Evolutionary conservation across 2,888 invertebrate species (phyloP).

Genomic region (Cheilosia urbana): DNA sequence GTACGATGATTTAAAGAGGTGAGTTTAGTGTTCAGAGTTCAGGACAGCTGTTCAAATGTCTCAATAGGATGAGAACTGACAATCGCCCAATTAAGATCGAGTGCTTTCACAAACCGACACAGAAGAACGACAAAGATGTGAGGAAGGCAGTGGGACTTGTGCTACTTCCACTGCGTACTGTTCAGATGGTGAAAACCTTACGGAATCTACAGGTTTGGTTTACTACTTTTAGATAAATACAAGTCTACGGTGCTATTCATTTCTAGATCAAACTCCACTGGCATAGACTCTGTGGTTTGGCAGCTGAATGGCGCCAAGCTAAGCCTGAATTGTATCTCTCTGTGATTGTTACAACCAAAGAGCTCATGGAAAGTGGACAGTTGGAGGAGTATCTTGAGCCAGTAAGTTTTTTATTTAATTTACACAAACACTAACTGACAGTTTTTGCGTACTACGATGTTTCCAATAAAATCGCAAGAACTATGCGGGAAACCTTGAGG

Average conservation of each 20-base stretch:
- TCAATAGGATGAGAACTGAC: constrained; percentile 87
- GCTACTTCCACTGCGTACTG: constrained; percentile 88
- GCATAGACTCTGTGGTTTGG: constrained; percentile 87
- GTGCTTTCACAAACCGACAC: constrained; percentile 85
- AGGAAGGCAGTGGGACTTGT: constrained; percentile 88
- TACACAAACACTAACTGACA: no score
- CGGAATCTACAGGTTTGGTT: constrained; percentile 82
- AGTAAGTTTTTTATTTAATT: constrained; percentile 68
- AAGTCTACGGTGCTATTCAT: constrained; percentile 64
- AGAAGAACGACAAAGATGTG: constrained; percentile 83
- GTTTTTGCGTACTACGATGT: no score
- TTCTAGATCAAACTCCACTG: constrained; percentile 85
- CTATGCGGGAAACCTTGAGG: no score
- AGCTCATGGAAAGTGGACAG: constrained; percentile 78
- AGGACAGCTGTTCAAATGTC: neutral
- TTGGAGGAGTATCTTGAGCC: constrained; percentile 78
- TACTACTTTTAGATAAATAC: no score
- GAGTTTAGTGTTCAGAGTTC: constrained; percentile 52
- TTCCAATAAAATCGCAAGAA: no score
- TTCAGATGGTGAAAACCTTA: constrained; percentile 86
- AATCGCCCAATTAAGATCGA: constrained; percentile 90
- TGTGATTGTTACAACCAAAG: constrained; percentile 86
- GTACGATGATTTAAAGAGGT: constrained; percentile 88
- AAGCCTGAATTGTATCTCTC: constrained; percentile 87
- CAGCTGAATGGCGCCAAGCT: constrained; percentile 85